Conservation (phyloP, 1,140 invertebrate genomes). For the Temnothorax curvispinosus region DNA sequence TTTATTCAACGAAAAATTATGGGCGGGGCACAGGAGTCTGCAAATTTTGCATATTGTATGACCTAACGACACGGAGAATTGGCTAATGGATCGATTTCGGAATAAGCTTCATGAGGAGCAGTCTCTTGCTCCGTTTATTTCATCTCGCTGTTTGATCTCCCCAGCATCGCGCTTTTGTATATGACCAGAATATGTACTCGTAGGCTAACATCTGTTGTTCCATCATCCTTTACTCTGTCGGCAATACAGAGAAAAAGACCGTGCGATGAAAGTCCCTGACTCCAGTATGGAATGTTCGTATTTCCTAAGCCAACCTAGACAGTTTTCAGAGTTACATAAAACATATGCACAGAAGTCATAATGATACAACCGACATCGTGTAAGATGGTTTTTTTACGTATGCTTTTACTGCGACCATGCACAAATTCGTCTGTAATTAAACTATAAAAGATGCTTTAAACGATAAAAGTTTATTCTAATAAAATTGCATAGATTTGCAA, state of each 20-base stretch:
- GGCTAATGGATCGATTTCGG: background rate
- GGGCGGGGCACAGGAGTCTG: slow-evolving; percentile 67
- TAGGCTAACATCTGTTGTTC: slow-evolving; percentile 49
- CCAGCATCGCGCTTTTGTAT: background rate
- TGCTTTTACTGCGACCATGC: background rate
- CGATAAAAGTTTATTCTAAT: background rate
- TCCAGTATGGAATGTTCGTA: background rate
- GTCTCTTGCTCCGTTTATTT: background rate
- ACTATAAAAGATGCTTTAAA: background rate
- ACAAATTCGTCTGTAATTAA: background rate
- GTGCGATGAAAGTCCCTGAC: background rate
- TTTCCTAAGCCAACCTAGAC: background rate
- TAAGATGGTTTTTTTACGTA: background rate
- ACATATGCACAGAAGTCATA: background rate
- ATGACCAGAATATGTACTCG: slow-evolving; percentile 15
- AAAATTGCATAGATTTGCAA: background rate
- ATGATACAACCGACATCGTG: background rate
- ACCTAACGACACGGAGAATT: background rate
- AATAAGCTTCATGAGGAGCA: background rate
- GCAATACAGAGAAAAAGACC: background rate
- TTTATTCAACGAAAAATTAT: slow-evolving; percentile 66
- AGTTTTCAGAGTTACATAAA: background rate
- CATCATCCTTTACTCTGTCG: slow-evolving; percentile 6
- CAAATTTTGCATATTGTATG: background rate
- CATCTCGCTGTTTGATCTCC: background rate